Conservation (phyloP, 2,888 invertebrate species). For the Ceraclea dissimilis region DNA sequence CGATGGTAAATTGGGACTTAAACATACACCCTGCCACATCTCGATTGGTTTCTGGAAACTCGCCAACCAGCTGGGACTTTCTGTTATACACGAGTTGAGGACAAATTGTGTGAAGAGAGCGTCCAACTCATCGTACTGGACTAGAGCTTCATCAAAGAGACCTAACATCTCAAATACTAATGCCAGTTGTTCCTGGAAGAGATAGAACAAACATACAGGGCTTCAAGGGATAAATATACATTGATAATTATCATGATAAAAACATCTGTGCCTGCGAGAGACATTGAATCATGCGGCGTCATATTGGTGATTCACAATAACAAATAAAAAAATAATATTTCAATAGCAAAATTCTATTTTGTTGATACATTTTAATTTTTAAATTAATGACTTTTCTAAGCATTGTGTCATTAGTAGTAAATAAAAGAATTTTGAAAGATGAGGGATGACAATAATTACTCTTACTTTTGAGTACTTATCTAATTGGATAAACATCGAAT, state of each 20-base stretch:
- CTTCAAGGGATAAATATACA: background rate
- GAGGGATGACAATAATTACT: too few species aligned
- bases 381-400: background rate
- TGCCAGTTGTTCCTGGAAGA: constrained; percentile 83
- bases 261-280: too few species aligned
- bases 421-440: too few species aligned
- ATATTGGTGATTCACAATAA: background rate
- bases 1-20: constrained; percentile 53
- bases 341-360: too few species aligned
- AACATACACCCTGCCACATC: constrained; percentile 76
- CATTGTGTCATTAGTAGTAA: too few species aligned
- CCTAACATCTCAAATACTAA: constrained; percentile 92
- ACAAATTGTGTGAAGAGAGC: constrained; percentile 95
- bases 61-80: constrained; percentile 77
- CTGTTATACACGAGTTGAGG: constrained; percentile 84
- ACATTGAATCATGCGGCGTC: background rate
- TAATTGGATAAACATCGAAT: too few species aligned
- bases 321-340: too few species aligned
- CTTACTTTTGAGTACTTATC: too few species aligned
- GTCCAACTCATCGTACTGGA: constrained; percentile 96
- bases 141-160: constrained; percentile 85
- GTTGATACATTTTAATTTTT: too few species aligned
- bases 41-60: constrained; percentile 73
- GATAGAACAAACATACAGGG: too few species aligned
- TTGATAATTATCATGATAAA: too few species aligned